phyloP scores from a whole-genome alignment of 92 coral and sea anemone species.

The Montipora capitata region DNA sequence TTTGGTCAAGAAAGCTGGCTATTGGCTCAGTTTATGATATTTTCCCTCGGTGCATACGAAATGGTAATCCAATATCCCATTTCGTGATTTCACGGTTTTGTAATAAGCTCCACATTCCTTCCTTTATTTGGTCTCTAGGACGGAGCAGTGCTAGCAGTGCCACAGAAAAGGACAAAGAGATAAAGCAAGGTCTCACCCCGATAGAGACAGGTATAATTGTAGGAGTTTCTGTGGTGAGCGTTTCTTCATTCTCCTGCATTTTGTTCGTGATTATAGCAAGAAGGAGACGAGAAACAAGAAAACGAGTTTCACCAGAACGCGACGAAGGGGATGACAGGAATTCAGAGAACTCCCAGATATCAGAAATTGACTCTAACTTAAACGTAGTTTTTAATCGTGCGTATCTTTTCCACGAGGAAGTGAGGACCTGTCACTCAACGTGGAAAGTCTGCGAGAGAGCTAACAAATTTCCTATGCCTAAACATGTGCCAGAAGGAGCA shows the following conservation, averaged over 20 bases:
- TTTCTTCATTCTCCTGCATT: conserved; percentile 14
- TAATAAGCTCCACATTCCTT: background rate
- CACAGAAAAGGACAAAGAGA: background rate
- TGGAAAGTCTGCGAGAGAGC: conserved; percentile 27
- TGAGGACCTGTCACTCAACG: conserved; percentile 5
- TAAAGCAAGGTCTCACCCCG: conserved; percentile 37
- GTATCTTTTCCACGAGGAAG: background rate
- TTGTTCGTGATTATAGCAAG: conserved; percentile 9
- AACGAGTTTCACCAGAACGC: conserved; percentile 25
- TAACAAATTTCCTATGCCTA: conserved; percentile 6
- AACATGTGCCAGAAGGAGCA: conserved; percentile 35
- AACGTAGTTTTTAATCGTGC: conserved; percentile 11
- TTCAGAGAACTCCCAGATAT: conserved; percentile 12
- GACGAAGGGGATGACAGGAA: conserved; percentile 9
- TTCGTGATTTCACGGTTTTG: too few relatives aligned
- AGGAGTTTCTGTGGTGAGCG: background rate
- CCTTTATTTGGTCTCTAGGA: conserved; percentile 9
- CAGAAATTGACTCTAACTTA: conserved; percentile 23
- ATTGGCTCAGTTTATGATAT: too few relatives aligned
- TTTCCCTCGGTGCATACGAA: too few relatives aligned
- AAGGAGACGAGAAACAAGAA: conserved; percentile 1
- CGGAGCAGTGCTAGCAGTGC: background rate
- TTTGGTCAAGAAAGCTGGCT: too few relatives aligned
- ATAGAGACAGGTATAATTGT: conserved; percentile 29
- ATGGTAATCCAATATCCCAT: too few relatives aligned